Conservation (phyloP, 1,140 invertebrate genomes). For the Papilio glaucus region DNA sequence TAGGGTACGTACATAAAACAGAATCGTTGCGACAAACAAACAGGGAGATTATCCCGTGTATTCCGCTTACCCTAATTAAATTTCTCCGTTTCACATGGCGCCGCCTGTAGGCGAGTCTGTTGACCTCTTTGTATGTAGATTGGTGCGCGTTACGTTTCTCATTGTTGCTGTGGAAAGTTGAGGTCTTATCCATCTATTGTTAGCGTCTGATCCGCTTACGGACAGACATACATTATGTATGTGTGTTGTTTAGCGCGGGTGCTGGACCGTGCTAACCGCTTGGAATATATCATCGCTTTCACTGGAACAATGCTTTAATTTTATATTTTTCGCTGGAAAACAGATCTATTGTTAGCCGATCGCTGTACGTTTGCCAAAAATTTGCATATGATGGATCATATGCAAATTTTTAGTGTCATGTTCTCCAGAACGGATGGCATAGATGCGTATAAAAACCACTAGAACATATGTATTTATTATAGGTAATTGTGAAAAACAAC, state of each 20-base stretch:
- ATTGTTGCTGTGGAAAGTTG: slow-evolving; percentile 24
- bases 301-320: slow-evolving; percentile 23
- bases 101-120: background rate
- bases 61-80: slow-evolving; percentile 24
- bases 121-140: slow-evolving; percentile 33
- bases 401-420: no score
- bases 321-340: background rate
- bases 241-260: background rate
- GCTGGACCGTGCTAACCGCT: slow-evolving; percentile 7
- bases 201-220: slow-evolving; percentile 31
- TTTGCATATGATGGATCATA: no score
- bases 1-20: background rate
- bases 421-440: no score
- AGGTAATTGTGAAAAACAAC: no score
- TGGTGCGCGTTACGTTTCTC: background rate
- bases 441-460: no score
- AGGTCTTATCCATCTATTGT: slow-evolving; percentile 33
- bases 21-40: background rate
- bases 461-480: no score
- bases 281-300: slow-evolving; percentile 24
- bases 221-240: slow-evolving; percentile 9
- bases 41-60: background rate
- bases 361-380: background rate
- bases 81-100: slow-evolving; percentile 17
- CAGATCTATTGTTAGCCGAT: background rate